Evolutionary conservation across 2,113 vertebrate genomes (phyloP).

Genomic region (Bothrops jararaca): DNA sequence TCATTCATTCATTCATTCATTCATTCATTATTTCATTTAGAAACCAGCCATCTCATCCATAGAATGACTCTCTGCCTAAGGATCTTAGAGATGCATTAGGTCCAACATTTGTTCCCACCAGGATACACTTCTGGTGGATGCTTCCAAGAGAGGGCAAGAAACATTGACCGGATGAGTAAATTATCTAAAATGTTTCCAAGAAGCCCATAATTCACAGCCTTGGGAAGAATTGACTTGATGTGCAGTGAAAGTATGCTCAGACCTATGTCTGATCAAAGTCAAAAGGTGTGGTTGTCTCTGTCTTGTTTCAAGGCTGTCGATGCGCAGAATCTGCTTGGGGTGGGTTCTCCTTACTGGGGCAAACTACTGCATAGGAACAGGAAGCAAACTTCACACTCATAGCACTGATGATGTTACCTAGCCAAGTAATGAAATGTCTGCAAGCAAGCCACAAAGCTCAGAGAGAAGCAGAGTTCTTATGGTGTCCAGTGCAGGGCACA

Average conservation of each 20-base stretch:
- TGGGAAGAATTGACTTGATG: not conserved
- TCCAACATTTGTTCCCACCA: not conserved
- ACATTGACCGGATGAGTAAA: not conserved
- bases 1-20: no score
- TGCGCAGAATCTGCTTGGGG: no score
- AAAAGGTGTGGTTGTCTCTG: not conserved
- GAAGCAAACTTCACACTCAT: not conserved
- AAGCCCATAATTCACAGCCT: not conserved
- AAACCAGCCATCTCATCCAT: no score
- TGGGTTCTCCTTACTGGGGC: not conserved
- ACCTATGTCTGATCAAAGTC: not conserved
- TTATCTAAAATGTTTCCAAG: not conserved
- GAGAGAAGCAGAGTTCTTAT: not conserved
- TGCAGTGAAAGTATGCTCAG: not conserved
- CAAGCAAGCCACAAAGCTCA: not conserved
- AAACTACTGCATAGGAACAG: not conserved
- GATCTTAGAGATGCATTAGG: not conserved
- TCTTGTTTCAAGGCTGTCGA: not conserved
- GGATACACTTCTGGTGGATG: not conserved
- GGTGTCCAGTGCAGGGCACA: not conserved
- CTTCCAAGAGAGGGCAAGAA: not conserved
- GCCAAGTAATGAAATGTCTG: not conserved
- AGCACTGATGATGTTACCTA: not conserved
- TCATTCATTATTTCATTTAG: no score
- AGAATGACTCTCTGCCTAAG: not conserved